A percentile compares a stretch with the other conserved stretches of the same genome.
phyloP scores from a whole-genome alignment of 2,797 vertebrate genomes.

The Leptatherina wallacei region DNA sequence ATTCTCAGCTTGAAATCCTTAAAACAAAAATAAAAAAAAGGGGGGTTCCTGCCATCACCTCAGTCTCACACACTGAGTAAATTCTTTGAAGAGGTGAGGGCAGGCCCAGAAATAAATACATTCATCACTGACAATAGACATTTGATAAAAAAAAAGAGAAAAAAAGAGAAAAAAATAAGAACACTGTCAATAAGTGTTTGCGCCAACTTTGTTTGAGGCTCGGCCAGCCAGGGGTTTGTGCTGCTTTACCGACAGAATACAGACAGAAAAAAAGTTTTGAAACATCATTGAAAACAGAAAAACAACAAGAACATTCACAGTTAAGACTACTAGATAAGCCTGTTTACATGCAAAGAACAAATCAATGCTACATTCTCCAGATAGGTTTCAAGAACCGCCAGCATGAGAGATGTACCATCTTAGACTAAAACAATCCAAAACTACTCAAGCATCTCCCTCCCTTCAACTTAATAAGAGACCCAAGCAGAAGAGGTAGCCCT shows the following conservation, averaged over 20 bases:
- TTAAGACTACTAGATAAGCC: slow-evolving; percentile 78
- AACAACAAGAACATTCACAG: slow-evolving; percentile 79
- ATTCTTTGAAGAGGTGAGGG: slow-evolving; percentile 87
- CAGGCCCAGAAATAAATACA: slow-evolving; percentile 98
- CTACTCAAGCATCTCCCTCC: slow-evolving; percentile 32
- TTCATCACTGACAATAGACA: slow-evolving; percentile 96
- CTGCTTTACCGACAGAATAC: slow-evolving; percentile 73
- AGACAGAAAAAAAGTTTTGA: slow-evolving; percentile 45
- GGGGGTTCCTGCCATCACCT: slow-evolving; percentile 83
- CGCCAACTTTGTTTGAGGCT: slow-evolving; percentile 92
- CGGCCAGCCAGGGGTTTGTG: slow-evolving; percentile 79
- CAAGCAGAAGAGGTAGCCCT: slow-evolving; percentile 64
- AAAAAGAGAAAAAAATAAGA: slow-evolving; percentile 70
- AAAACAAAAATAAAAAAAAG: slow-evolving; percentile 66
- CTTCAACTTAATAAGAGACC: slow-evolving; percentile 61
- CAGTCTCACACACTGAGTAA: slow-evolving; percentile 83
- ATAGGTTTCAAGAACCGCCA: slow-evolving; percentile 54
- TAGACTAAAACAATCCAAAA: slow-evolving; percentile 31
- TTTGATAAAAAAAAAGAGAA: slow-evolving; percentile 81
- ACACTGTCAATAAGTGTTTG: slow-evolving; percentile 97
- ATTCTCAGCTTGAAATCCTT: slow-evolving; percentile 86
- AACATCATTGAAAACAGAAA: slow-evolving; percentile 57
- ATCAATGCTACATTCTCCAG: slow-evolving; percentile 72
- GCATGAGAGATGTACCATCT: slow-evolving; percentile 67
- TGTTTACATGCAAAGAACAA: slow-evolving; percentile 72